phyloP scores from a whole-genome alignment of 2,113 vertebrate genomes.

The Gymnarchus niloticus region DNA sequence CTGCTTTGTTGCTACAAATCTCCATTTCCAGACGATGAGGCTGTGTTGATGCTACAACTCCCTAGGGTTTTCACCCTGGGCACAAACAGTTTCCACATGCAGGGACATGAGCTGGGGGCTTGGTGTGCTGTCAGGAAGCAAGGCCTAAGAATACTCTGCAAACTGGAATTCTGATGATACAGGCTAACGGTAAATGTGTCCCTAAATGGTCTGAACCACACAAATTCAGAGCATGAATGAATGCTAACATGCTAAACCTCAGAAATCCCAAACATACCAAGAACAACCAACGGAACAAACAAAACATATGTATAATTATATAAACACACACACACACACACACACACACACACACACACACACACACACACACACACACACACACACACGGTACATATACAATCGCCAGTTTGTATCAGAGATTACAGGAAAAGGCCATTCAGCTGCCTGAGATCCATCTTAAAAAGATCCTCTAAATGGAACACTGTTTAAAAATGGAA shows the following conservation, averaged over 20 bases:
- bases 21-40: slow-evolving; percentile 18
- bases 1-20: not conserved
- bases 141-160: not conserved
- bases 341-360: too few species aligned
- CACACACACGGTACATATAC: not conserved
- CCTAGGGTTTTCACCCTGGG: slow-evolving; percentile 5
- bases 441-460: not conserved
- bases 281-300: not conserved
- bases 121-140: not conserved
- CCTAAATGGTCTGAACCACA: not conserved
- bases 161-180: not conserved
- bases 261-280: not conserved
- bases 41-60: slow-evolving; percentile 21
- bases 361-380: not conserved
- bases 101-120: not conserved
- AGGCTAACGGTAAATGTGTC: not conserved
- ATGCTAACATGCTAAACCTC: too few species aligned
- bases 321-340: not conserved
- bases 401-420: not conserved
- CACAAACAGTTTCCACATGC: slow-evolving; percentile 16
- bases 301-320: not conserved
- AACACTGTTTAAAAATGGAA: too few species aligned
- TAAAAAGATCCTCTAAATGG: not conserved
- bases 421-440: not conserved
- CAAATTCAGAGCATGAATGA: not conserved